Base-by-base conservation (phyloP, 2,888 invertebrate genomes). In the Drosophila mulleri region DNA sequence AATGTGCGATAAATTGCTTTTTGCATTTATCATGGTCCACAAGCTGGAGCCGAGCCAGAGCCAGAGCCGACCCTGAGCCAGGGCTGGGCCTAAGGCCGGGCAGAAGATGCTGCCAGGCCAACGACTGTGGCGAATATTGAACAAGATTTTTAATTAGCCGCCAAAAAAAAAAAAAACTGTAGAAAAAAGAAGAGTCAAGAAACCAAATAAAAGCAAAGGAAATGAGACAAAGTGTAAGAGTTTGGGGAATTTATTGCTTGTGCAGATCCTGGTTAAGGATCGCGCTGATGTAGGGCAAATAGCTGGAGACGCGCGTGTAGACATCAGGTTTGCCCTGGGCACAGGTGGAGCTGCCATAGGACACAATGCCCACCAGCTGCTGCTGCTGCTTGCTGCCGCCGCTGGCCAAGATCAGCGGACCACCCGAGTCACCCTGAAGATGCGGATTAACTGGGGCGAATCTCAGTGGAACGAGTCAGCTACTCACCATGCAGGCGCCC, bases 371-470 rank as follows among this genome's bases (percentile, higher is more conserved):
- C 54, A 91, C 91, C 52, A 91, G 80, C 11, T 89, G 88, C 16
- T 80, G 71, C 3, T 7, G 32, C 18, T 23, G 20, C 20, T 23
- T 23, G 20, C 29, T 62, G 74, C 18, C 29, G 18, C 66, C 60
- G n/a, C 75, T 81, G 2, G 82, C 64, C 62, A 85, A 83, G n/a
- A 92, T 89, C 41, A 93, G 75, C 18, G 93, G 93, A 47, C 93
- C 93, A 63, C 93, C 93, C 44, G 92, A 92, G 75, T 93, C 93
- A 71, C 93, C 93, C 93, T 92, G 68, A 9, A 12, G 14, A 7
- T 8, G 52, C 20, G 23, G 37, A 45, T 41, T 35, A 61, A 60
- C 44, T 12, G 32, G 8, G 8, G 26, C 29, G 29, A 39, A 39
- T 32, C n/a, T 14, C 8, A 9, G n/a, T 18, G 20, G 26, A 44